Base-by-base conservation (phyloP, 2,888 invertebrate species). In the Salticus scenicus region DNA sequence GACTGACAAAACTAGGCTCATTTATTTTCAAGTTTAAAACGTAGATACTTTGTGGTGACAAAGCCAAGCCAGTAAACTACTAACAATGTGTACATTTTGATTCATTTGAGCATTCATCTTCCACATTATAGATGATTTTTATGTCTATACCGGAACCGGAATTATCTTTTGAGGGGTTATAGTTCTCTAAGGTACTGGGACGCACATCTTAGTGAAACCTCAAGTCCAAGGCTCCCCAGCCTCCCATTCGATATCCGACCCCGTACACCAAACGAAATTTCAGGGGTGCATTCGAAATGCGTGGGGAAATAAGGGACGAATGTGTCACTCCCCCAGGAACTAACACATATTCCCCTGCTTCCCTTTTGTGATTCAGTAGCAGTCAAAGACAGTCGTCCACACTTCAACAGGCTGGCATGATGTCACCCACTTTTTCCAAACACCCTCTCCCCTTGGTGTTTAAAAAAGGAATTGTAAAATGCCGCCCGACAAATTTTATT, bases 281-380 rank as follows among this genome's bases (percentile, higher is more conserved):
- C 64, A 42, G 33, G 83, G 81, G 83, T 83, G 83, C 83, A 83
- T 83, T 77, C 77, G 83, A 77, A 83, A 83, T 83, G 28, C 69
- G 71, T 10, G 70, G 57, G 66, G 82, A 57, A 57, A 57, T 57
- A 57, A 57, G 57, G 57, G 57, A 24, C 57, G 57, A 57, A 83
- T 83, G 83, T 83, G 83, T 83, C 83, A 83, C 57, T 57, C 57
- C 27, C 41, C 27, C 20, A 57, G 24, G n/a, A 10, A 57, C 57
- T 24, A 7, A 57, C 24, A 4, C 24, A 20, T 17, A 7, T 10
- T 12, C 10, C 31, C 41, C 24, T 24, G 37, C 37, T 24, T 77
- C 79, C 57, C 80, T 74, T 74, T 74, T 74, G 74, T 74, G 74
- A 74, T 64, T 74, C 51, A 5, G 24, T 31, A 1, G 37, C 67